Evolutionary conservation across 2,888 invertebrate genomes (phyloP), one percentile per base, ranked within the genome.

Genomic region (Temnothorax ravouxi): DNA sequence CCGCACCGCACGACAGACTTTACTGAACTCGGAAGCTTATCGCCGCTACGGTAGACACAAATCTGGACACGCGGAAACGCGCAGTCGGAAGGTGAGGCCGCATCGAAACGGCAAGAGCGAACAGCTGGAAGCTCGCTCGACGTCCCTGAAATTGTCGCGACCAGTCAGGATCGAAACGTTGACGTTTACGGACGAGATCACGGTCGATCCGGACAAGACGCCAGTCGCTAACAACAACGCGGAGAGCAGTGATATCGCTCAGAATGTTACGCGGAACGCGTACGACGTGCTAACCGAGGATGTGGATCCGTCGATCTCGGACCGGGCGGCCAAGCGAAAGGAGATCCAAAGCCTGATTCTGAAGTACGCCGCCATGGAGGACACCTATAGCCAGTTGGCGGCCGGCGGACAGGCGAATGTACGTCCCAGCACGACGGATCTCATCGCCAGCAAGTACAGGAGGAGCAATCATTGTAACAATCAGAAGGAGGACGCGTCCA

Each of bases 321-420:
- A 98, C 89, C 96, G 98, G 64, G 97, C 98, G 94, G 97, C 97
- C 13, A 97, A 97, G 91, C 96, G 98, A 54, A 98, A 98, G 92
- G 98, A 98, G 93, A 97, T 98, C 84, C 97, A 97, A 94, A 97
- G 97, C 91, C 95, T 98, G 84, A 97, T 98, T 86, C 96, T 97
- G 96, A 98, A 98, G 94, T 98, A 98, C 94, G 97, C 97, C 47
- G 97, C 97, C 66, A 95, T 98, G 88, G 97, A 97, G 91, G 97
- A 97, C 92, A 96, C 96, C 83, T 97, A 97, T 94, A 96, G 96
- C 29, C 95, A 96, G 38, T 95, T 95, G 67, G 95, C 94, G 9
- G 95, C 95, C 52, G 95, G 95, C 62, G 95, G 95, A 50, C 95
- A 86, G 61, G 76, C 85, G 86, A 88, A 74, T 13, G 85, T 74